phyloP scores from a whole-genome alignment of 2,888 invertebrate genomes.

The Protodeltote pygarga region DNA sequence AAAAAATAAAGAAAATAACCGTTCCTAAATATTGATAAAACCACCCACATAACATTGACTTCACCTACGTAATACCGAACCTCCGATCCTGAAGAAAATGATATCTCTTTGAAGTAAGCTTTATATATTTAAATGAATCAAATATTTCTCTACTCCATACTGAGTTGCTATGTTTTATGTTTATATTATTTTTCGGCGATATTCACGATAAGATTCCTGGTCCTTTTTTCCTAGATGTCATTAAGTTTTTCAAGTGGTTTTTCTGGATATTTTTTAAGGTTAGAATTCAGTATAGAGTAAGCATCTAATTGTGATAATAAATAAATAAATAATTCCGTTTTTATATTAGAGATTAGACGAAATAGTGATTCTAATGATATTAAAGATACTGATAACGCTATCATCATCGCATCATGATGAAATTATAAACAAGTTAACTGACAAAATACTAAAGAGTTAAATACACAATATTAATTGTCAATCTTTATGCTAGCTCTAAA shows the following conservation, averaged over 20 bases:
- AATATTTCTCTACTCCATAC: slow-evolving; percentile 53
- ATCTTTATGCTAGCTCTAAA: too few relatives aligned
- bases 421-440: too few relatives aligned
- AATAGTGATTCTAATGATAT: too few relatives aligned
- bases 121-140: slow-evolving; percentile 68
- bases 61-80: slow-evolving; percentile 35
- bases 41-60: slow-evolving; percentile 35
- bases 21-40: slow-evolving; percentile 39
- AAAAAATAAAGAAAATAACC: slow-evolving; percentile 6
- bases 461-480: too few relatives aligned
- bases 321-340: too few relatives aligned
- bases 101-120: slow-evolving; percentile 59
- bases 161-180: slow-evolving; percentile 36
- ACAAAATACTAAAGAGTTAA: too few relatives aligned
- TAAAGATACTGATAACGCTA: too few relatives aligned
- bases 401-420: too few relatives aligned
- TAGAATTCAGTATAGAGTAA: too few relatives aligned
- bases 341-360: too few relatives aligned
- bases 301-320: too few relatives aligned
- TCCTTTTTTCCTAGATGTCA: slow-evolving; percentile 35
- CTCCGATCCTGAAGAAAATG: slow-evolving; percentile 52
- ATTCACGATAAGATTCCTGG: slow-evolving; percentile 41
- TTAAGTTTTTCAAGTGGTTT: slow-evolving; percentile 33
- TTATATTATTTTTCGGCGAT: slow-evolving; percentile 27
- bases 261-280: background rate